Conservation (phyloP, 2,113 vertebrate species). For the Cavia porcellus region DNA sequence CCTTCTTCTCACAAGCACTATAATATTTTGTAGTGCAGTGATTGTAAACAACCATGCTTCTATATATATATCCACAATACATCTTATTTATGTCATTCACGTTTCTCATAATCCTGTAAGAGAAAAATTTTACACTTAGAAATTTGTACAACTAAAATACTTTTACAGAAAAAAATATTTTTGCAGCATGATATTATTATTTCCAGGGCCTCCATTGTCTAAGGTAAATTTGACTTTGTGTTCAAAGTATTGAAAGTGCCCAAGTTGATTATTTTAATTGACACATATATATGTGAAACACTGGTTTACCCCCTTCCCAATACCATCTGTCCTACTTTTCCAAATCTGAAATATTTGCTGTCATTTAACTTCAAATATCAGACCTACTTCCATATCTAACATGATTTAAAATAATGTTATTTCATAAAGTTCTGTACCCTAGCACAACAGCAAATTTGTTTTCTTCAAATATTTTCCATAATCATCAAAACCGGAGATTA, state of each 20-base stretch:
- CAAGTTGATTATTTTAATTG: background rate
- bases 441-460: background rate
- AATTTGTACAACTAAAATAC: background rate
- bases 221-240: background rate
- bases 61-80: rapidly evolving
- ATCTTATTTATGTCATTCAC: rapidly evolving
- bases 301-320: background rate
- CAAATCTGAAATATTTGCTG: background rate
- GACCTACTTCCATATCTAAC: background rate
- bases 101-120: slow-evolving; percentile 48
- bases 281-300: background rate
- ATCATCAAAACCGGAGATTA: background rate
- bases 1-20: slow-evolving; percentile 43
- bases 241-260: background rate
- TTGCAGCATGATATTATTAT: background rate
- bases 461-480: slow-evolving; percentile 11
- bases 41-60: rapidly evolving
- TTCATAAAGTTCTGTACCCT: background rate
- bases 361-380: background rate
- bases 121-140: background rate
- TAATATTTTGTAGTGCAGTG: rapidly evolving
- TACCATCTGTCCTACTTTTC: background rate
- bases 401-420: background rate
- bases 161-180: background rate
- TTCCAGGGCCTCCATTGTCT: background rate